These are phyloP conservation scores for Parochlus steinenii DNA, from an alignment of 2,888 invertebrate genomes.

Conservation along the genomic window DNA sequence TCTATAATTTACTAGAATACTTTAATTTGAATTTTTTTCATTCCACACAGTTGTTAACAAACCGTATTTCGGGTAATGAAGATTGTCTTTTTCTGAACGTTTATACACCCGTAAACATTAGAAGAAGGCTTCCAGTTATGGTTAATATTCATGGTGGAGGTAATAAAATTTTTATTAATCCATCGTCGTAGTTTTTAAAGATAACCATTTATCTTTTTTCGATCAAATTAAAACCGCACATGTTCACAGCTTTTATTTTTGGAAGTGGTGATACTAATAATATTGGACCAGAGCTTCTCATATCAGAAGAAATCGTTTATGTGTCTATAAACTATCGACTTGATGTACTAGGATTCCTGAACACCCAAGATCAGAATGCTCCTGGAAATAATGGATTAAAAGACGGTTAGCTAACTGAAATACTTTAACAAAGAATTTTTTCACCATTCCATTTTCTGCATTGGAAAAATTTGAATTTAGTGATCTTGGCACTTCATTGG, in stretches of 20 bases:
- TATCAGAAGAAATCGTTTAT: constrained; percentile 10
- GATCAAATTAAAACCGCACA: too few relatives aligned
- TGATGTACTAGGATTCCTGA: background rate
- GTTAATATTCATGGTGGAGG: constrained; percentile 13
- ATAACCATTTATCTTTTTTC: too few relatives aligned
- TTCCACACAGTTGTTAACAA: constrained; percentile 12
- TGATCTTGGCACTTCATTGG: constrained; percentile 10
- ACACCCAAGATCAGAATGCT: constrained; percentile 4
- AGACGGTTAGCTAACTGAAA: too few relatives aligned
- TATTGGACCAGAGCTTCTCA: constrained; percentile 13
- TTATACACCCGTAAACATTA: constrained; percentile 9
- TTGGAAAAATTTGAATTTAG: too few relatives aligned
- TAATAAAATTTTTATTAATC: background rate
- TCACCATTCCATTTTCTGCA: too few relatives aligned
- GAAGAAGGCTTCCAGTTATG: constrained; percentile 18
- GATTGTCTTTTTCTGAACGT: constrained; percentile 14
- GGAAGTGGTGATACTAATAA: constrained; percentile 9
- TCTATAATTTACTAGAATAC: too few relatives aligned
- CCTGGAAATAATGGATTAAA: constrained; percentile 4
- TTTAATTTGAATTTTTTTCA: too few relatives aligned
- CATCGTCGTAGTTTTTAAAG: background rate
- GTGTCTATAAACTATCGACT: constrained; percentile 1
- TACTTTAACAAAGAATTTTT: too few relatives aligned
- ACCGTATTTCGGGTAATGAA: constrained; percentile 12
- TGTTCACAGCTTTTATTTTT: constrained; percentile 30